Percentiles rank a stretch among this genome's conserved stretches.
Conservation (phyloP, 2,888 invertebrate genomes). For the Syrista parreyssii region DNA sequence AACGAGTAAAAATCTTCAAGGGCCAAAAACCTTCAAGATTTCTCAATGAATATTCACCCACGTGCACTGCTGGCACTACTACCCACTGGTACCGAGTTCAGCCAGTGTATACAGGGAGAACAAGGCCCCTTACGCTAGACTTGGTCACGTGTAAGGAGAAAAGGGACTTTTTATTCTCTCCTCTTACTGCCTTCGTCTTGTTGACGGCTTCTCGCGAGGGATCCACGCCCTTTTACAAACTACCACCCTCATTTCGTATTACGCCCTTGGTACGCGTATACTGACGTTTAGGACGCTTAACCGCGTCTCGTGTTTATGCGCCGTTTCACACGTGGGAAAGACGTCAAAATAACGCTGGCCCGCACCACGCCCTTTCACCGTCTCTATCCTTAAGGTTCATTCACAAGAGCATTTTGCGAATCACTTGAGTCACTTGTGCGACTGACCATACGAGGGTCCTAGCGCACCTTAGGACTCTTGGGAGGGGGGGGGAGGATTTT, state of each 20-base stretch:
- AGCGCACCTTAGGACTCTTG: background rate
- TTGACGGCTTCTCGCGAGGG: background rate
- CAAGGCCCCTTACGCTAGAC: background rate
- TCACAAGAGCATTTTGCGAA: slow-evolving; percentile 20
- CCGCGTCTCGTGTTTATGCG: slow-evolving; percentile 13
- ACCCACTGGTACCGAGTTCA: background rate
- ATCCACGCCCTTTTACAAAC: background rate
- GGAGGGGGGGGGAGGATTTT: too few relatives aligned
- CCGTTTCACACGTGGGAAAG: slow-evolving; percentile 37
- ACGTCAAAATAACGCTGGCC: background rate
- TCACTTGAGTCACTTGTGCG: too few relatives aligned
- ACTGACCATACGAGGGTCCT: background rate
- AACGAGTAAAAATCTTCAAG: background rate
- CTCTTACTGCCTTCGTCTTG: background rate
- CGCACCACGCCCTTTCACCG: background rate
- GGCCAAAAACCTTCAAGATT: background rate
- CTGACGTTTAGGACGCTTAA: background rate
- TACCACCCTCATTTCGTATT: background rate
- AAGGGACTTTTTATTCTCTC: background rate
- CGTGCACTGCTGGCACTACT: background rate
- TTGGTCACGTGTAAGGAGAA: background rate
- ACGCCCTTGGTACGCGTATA: background rate
- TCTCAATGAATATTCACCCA: background rate
- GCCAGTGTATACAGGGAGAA: background rate
- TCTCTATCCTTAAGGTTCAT: slow-evolving; percentile 22